Evolutionary conservation across 2,797 vertebrate species (phyloP).

Genomic region (Enteromius fasciolatus): DNA sequence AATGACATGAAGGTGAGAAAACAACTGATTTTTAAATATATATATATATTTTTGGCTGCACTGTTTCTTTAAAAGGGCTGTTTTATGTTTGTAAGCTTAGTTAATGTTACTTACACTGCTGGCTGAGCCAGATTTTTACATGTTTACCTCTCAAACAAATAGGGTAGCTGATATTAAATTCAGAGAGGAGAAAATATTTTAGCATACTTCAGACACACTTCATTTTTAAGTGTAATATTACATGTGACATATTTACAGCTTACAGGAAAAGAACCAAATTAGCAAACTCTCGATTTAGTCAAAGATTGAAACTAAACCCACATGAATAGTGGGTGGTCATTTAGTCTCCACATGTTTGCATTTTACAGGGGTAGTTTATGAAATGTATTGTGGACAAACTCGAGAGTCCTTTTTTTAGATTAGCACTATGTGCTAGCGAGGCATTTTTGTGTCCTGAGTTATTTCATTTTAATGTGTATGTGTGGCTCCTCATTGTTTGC

Average conservation of each 20-base stretch:
- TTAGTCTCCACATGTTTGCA: conserved; percentile 13
- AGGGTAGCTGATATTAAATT: neutral
- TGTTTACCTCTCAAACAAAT: neutral
- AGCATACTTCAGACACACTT: neutral
- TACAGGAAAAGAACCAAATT: conserved; percentile 9
- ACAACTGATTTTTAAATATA: no score
- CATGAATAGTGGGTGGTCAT: conserved; percentile 44
- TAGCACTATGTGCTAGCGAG: conserved; percentile 15
- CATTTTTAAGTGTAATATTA: neutral
- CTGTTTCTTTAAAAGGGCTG: neutral
- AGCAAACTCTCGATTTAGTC: conserved; percentile 18
- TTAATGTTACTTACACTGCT: neutral
- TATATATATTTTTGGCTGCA: neutral
- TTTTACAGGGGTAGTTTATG: conserved; percentile 12
- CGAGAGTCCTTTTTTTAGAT: conserved; percentile 44
- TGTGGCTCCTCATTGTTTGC: conserved; percentile 40
- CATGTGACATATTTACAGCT: neutral
- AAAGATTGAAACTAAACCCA: conserved; percentile 37
- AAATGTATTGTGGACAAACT: conserved; percentile 23
- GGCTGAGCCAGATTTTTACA: neutral
- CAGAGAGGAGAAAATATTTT: conserved; percentile 10
- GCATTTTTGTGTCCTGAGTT: conserved; percentile 22
- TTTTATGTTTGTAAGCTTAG: neutral
- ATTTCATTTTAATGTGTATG: conserved; percentile 26
- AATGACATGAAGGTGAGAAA: neutral